Evolutionary conservation across 2,797 vertebrate species (phyloP).

Genomic region (Manis crassicaudata): DNA sequence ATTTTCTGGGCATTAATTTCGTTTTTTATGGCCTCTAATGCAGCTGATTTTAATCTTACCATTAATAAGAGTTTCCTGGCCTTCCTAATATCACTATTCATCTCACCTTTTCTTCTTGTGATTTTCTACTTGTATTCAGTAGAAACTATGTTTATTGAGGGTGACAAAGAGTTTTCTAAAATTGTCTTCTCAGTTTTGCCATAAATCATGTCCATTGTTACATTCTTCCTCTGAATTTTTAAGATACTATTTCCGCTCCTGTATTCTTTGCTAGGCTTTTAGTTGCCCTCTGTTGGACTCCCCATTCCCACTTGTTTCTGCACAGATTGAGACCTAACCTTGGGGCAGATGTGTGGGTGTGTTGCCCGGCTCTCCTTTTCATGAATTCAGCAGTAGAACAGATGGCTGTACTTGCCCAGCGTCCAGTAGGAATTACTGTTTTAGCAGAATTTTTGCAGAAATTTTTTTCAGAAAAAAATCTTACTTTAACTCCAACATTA

Average conservation of each 20-base stretch:
- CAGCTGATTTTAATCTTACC: slow-evolving; percentile 25
- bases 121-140: not conserved
- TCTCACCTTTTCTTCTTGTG: not conserved
- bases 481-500: not conserved
- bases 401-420: not conserved
- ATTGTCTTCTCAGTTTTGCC: not conserved
- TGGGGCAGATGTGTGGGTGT: not conserved
- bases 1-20: slow-evolving; percentile 53
- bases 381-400: not conserved
- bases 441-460: not conserved
- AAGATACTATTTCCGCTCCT: not conserved
- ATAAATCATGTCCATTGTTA: not conserved
- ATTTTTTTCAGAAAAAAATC: not conserved
- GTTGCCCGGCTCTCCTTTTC: not conserved
- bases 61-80: not conserved
- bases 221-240: not conserved
- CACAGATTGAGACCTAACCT: not conserved
- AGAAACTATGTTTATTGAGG: not conserved
- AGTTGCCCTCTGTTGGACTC: not conserved
- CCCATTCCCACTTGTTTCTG: not conserved
- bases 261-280: not conserved
- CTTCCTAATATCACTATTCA: not conserved
- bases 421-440: not conserved
- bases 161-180: not conserved
- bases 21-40: slow-evolving; percentile 43